A percentile compares a stretch with the other conserved stretches of the same genome.
These are phyloP conservation scores for Lypha dubia DNA, from an alignment of 2,888 invertebrate species.

Conservation along the genomic window DNA sequence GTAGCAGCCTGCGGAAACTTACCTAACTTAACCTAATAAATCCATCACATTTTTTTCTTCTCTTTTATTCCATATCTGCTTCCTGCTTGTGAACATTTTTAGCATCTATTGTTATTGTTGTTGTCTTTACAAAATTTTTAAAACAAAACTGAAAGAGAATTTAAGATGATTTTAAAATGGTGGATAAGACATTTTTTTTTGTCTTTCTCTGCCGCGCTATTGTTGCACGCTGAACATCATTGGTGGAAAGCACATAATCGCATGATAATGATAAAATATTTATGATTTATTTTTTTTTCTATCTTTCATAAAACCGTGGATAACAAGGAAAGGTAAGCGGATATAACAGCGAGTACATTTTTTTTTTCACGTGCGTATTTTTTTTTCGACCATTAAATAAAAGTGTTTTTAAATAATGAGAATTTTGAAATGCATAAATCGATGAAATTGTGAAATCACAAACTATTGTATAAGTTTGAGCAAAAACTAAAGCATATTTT, in stretches of 20 bases:
- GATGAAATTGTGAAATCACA: background rate
- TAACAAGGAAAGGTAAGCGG: constrained; percentile 1
- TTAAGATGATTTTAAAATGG: background rate
- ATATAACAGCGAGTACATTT: background rate
- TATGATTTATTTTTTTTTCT: constrained; percentile 14
- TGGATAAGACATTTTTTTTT: background rate
- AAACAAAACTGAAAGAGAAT: constrained; percentile 4
- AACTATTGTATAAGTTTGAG: background rate
- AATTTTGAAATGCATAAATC: background rate
- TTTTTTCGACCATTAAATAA: background rate
- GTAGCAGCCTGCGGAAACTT: too few relatives aligned
- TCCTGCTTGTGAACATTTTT: background rate
- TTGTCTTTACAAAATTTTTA: constrained; percentile 28
- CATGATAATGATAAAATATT: constrained; percentile 51
- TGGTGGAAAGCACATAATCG: constrained; percentile 26
- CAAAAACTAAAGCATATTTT: constrained; percentile 1
- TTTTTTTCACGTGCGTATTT: too few relatives aligned
- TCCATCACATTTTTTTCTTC: too few relatives aligned
- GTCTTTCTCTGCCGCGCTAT: background rate
- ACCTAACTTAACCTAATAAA: too few relatives aligned
- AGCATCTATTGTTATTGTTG: too few relatives aligned
- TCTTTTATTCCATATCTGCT: too few relatives aligned
- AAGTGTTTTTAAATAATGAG: constrained; percentile 5
- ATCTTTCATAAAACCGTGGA: background rate
- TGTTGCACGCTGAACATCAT: constrained; percentile 12